Evolutionary conservation across 2,113 vertebrate genomes (phyloP).

Genomic region (Pterocles gutturalis): DNA sequence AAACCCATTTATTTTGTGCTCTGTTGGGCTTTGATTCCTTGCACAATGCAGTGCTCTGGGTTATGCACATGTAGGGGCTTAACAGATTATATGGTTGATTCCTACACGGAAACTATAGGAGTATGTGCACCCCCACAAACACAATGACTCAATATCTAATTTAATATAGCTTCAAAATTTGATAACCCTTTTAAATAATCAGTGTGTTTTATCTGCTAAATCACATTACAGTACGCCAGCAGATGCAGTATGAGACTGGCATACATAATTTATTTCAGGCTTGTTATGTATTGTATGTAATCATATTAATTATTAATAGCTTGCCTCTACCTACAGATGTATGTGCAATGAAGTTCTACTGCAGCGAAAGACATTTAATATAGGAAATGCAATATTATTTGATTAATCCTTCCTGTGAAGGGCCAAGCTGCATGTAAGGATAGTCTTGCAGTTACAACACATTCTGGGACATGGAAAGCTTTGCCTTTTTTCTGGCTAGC

Average conservation of each 20-base stretch:
- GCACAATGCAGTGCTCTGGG: background rate
- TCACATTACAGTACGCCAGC: conserved; percentile 25
- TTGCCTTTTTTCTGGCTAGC: background rate
- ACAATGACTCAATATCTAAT: conserved; percentile 15
- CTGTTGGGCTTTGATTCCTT: background rate
- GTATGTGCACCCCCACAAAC: background rate
- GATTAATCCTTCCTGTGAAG: background rate
- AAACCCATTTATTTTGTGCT: background rate
- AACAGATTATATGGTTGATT: background rate
- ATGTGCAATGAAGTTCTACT: conserved; percentile 16
- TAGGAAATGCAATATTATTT: background rate
- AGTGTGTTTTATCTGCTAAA: conserved; percentile 63
- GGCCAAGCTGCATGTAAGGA: background rate
- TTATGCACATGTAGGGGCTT: background rate
- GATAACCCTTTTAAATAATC: conserved; percentile 61
- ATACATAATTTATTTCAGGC: conserved; percentile 42
- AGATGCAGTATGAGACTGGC: conserved; percentile 26
- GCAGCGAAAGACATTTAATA: conserved; percentile 26
- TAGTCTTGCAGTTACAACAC: background rate
- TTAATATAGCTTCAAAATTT: conserved; percentile 56
- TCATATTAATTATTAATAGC: conserved; percentile 61
- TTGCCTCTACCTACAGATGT: conserved; percentile 13
- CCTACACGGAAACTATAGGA: background rate
- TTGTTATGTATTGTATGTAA: conserved; percentile 37
- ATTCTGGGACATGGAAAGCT: background rate